Percentiles rank a stretch among this genome's conserved stretches.
phyloP scores from a whole-genome alignment of 2,113 vertebrate species.

The Vanacampus margaritifer region DNA sequence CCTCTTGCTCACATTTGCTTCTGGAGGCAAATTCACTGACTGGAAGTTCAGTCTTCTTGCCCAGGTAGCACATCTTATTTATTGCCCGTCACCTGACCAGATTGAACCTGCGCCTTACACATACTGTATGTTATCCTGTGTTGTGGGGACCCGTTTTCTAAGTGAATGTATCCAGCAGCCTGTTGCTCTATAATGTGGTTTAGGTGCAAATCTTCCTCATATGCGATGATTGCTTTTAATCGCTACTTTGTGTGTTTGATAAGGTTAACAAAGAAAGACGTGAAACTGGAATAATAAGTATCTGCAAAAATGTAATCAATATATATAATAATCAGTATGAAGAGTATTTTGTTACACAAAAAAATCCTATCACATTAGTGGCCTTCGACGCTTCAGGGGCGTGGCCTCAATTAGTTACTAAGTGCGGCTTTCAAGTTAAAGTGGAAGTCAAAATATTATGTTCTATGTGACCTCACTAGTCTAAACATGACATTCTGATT shows the following conservation, averaged over 20 bases:
- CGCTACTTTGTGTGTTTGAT: constrained; percentile 1
- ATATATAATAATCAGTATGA: neutral
- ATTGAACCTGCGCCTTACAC: constrained; percentile 42
- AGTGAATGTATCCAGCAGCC: constrained; percentile 34
- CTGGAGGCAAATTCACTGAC: constrained; percentile 8
- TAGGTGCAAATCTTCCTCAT: constrained; percentile 15
- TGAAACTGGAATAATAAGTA: neutral
- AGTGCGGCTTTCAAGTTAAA: too few relatives aligned
- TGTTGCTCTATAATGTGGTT: constrained; percentile 18
- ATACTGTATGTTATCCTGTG: constrained; percentile 13
- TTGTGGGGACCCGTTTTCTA: constrained; percentile 26
- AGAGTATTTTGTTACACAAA: neutral
- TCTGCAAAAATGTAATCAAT: neutral
- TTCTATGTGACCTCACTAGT: too few relatives aligned
- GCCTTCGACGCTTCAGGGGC: too few relatives aligned
- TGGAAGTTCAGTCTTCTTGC: constrained; percentile 11
- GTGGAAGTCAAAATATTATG: too few relatives aligned
- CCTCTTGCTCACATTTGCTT: constrained; percentile 3
- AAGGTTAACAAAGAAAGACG: constrained; percentile 9
- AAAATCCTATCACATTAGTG: neutral
- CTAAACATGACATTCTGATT: too few relatives aligned
- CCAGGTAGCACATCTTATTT: constrained; percentile 13
- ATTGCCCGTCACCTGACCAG: constrained; percentile 2
- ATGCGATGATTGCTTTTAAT: neutral
- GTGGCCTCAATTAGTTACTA: neutral